phyloP scores from a whole-genome alignment of 2,797 vertebrate species.

The Rhynchonycteris naso region DNA sequence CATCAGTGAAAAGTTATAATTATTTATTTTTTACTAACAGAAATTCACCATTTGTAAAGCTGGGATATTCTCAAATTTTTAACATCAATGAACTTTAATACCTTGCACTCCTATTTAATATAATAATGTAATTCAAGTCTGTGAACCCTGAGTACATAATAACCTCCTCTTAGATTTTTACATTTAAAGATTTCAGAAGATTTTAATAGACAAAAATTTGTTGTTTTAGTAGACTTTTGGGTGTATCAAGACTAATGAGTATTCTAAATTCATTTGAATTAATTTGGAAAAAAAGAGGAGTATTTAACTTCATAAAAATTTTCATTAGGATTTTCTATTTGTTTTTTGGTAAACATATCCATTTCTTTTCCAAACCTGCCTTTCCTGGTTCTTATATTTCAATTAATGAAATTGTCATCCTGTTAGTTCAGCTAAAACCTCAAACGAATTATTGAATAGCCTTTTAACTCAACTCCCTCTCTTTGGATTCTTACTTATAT shows the following conservation, averaged over 20 bases:
- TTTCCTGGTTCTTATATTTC: neutral
- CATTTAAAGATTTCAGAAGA: neutral
- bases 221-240: neutral
- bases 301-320: neutral
- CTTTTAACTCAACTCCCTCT: neutral
- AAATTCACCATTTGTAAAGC: conserved; percentile 30
- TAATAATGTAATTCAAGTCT: neutral
- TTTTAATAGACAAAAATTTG: conserved; percentile 27
- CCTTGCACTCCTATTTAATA: neutral
- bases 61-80: neutral
- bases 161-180: neutral
- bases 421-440: conserved; percentile 4
- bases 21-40: conserved; percentile 12
- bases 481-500: neutral
- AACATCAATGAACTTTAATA: neutral
- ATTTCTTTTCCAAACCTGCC: neutral
- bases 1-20: neutral
- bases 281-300: neutral
- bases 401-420: neutral
- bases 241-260: neutral
- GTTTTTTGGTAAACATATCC: conserved; percentile 14
- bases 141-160: neutral
- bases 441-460: conserved; percentile 10
- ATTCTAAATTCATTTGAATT: conserved; percentile 3
- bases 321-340: neutral